Evolutionary conservation across 2,888 invertebrate species (phyloP), one percentile per base, ranked within the genome.

Genomic region (Ophion costatus): DNA sequence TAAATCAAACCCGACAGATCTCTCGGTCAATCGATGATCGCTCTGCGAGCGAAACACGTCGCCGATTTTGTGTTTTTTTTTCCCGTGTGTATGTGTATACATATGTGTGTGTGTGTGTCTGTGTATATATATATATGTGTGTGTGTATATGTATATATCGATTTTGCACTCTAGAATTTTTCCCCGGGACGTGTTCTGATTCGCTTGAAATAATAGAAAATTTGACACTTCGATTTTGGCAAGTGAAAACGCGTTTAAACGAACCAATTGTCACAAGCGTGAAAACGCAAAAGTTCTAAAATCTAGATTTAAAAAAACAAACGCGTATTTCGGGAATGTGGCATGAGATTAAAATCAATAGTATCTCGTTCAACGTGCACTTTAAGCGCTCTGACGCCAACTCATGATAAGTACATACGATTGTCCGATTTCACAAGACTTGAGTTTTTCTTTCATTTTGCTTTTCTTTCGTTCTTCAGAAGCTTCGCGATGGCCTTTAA

Each of bases 291-390:
- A 57, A 77, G 63, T 79, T 74, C 33, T 75, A 79, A 81, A 66
- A 81, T 71, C 78, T 81, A 84, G 56, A 61, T 24, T 51, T 42
- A 66, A 77, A 73, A 71, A 61, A 77, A 20, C 33, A 76, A 83
- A 78, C 76, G 79, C 77, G 83, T 85, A 78, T 88, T 88, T 87
- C 86, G 89, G 90, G 90, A 90, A 90, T 90, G 90, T 90, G 88
- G 66, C 70, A 69, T 81, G 83, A 81, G 51, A 80, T 71, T 80
- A 80, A 69, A 71, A 87, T 76, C 56, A 69, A 71, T 80, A 75
- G 74, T 45, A 63, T 59, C 51, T 79, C 80, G 67, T 80, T 71
- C 64, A 75, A 83, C 82, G 78, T 66, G 61, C 61, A 14, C 45
- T 74, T 64, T 63, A 20, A 63, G 66, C 78, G 29, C 45, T 80